Evolutionary conservation across 2,797 vertebrate genomes (phyloP).

Genomic region (Xiphorhynchus erythropygius): DNA sequence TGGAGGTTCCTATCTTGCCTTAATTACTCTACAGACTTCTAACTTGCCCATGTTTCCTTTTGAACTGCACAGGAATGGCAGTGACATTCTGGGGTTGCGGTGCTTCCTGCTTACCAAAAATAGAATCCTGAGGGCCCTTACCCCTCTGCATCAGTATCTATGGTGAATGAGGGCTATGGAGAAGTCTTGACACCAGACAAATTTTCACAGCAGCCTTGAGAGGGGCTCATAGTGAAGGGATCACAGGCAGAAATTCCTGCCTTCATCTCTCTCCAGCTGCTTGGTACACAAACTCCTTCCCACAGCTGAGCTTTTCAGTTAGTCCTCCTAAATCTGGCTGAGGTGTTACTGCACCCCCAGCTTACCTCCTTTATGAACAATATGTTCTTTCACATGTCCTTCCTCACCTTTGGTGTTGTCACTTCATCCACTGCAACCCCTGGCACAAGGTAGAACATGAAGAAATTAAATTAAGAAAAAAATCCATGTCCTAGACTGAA

Average conservation of each 20-base stretch:
- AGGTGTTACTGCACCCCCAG: neutral
- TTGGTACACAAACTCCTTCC: neutral
- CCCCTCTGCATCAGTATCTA: neutral
- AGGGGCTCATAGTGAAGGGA: neutral
- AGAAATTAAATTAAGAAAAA: neutral
- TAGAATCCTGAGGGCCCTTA: neutral
- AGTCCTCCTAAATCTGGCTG: neutral
- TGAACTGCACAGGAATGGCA: neutral
- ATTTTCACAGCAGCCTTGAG: neutral
- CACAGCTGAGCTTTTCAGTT: neutral
- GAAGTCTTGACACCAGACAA: neutral
- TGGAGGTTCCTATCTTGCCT: neutral
- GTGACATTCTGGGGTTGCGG: neutral
- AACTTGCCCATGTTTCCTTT: neutral
- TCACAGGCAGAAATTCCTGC: neutral
- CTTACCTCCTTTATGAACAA: fast-evolving
- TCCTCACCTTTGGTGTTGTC: neutral
- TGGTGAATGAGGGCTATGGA: neutral
- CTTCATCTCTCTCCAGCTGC: neutral
- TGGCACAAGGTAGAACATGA: neutral
- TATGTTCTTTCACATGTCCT: neutral
- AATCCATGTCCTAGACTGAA: neutral
- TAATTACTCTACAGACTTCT: neutral
- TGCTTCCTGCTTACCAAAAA: neutral
- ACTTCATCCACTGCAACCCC: neutral